Base-by-base conservation (phyloP, 2,797 vertebrate genomes). In the Sebastolobus altivelis region DNA sequence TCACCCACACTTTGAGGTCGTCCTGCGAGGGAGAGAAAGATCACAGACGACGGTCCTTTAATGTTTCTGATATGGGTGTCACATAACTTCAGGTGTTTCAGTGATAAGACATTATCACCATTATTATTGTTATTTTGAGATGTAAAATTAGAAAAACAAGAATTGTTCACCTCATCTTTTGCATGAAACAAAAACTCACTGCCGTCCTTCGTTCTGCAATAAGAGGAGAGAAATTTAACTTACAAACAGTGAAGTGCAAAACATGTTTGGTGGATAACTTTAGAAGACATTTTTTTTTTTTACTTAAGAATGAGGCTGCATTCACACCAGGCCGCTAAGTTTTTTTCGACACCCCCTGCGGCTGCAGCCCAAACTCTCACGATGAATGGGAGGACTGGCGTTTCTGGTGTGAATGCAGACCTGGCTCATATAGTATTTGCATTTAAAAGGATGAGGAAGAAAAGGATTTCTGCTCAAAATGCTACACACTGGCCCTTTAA, bases 131-230 rank as follows among this genome's bases (percentile, higher is more conserved):
- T n/a, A 10, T 63, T 65, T n/a, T 8, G 20, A 61, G 31, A 20
- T 31, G 18, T 14, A 20, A 25, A 25, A 55, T 7, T 0, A 65
- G 4, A 77, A 80, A 75, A 4, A 54, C 1, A 43, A 37, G 8
- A 69, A 70, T 9, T 22, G 77, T 95, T 96, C 82, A 98, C 98
- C 97, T 98, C 97, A 75, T 99, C 98, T 95, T 97, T 98, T 87
- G 98, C 97, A 79, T 98, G 98, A 83, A 98, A 97, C 82, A 99
- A 95, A 93, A 97, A 98, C 89, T 98, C 97, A 2, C 96, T 97
- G 61, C 97, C 98, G 0, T 99, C 98, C 60, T 96, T 96, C 37
- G 97, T 98, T 93, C 98, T 99, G 92, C 22, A 87, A 84, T 0
- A 14, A 89, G 29, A 91, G 22, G 29, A 89, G 58, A 88, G 8